A percentile compares a stretch with the other conserved stretches of the same genome.
These are phyloP conservation scores for Cerceris rybyensis DNA, from an alignment of 2,888 invertebrate species.

Conservation along the genomic window DNA sequence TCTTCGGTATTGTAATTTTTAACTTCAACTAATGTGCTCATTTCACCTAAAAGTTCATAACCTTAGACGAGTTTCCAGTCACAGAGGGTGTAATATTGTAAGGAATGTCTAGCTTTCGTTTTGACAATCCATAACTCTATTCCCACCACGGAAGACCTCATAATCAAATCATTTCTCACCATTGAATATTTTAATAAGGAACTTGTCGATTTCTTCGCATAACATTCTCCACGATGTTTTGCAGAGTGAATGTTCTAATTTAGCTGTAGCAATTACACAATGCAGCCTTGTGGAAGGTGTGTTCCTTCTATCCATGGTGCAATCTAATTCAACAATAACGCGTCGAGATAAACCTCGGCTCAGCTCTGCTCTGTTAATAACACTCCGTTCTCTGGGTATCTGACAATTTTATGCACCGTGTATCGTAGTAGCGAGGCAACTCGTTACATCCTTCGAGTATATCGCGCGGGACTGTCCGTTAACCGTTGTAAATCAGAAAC, in stretches of 20 bases:
- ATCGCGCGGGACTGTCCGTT: slow-evolving; percentile 20
- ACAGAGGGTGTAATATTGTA: no score
- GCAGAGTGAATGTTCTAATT: not conserved
- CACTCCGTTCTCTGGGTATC: slow-evolving; percentile 14
- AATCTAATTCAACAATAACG: slow-evolving; percentile 19
- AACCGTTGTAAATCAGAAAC: slow-evolving; percentile 32
- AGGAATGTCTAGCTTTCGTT: no score
- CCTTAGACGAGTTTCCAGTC: no score
- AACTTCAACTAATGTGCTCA: no score
- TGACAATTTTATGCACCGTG: slow-evolving; percentile 38
- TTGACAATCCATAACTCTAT: no score
- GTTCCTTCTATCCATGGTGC: not conserved
- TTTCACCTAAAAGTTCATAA: no score
- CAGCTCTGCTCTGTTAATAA: slow-evolving; percentile 23
- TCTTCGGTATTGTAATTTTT: no score
- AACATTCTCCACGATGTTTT: not conserved
- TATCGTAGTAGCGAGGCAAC: slow-evolving; percentile 27
- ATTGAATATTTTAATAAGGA: no score
- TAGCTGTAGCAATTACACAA: not conserved
- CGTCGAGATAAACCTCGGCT: slow-evolving; percentile 15
- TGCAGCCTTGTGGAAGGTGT: not conserved
- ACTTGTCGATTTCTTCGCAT: no score
- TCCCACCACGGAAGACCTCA: no score
- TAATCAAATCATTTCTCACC: no score
- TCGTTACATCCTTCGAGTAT: slow-evolving; percentile 9